phyloP scores from a whole-genome alignment of 2,113 vertebrate species.

The Elachura formosa region DNA sequence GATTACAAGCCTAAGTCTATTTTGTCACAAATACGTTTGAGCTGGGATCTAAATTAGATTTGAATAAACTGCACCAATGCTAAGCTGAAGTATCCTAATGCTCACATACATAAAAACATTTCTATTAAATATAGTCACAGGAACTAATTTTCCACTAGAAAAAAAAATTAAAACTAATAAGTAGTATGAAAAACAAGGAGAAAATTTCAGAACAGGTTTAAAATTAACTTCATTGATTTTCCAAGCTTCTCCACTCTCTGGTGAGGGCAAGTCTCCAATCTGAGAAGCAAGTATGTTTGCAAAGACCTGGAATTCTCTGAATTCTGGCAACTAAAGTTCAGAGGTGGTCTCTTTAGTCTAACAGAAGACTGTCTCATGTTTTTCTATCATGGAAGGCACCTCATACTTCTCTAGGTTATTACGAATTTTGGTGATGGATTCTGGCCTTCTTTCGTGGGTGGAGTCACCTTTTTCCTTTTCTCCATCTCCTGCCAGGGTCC shows the following conservation, averaged over 20 bases:
- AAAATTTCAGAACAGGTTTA: background rate
- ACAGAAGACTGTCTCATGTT: background rate
- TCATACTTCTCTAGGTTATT: background rate
- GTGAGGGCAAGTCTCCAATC: background rate
- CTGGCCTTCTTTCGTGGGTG: background rate
- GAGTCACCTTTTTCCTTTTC: background rate
- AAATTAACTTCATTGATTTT: background rate
- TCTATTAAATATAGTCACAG: background rate
- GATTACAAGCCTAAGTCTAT: background rate
- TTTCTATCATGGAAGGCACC: background rate
- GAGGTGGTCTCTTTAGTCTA: slow-evolving; percentile 2
- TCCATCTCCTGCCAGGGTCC: background rate
- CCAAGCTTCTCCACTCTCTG: background rate
- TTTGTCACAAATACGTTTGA: background rate
- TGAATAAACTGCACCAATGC: background rate
- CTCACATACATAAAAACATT: background rate
- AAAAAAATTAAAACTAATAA: background rate
- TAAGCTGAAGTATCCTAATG: background rate
- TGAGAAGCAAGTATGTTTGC: background rate
- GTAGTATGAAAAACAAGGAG: background rate
- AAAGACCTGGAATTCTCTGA: slow-evolving; percentile 15
- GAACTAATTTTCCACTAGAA: rapidly evolving
- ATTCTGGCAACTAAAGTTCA: slow-evolving; percentile 43
- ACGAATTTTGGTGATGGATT: background rate
- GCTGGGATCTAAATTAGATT: background rate